These are phyloP conservation scores for Lytechinus variegatus DNA, from an alignment of 35 echinoderm and acorn worm genomes.

Conservation along the genomic window DNA sequence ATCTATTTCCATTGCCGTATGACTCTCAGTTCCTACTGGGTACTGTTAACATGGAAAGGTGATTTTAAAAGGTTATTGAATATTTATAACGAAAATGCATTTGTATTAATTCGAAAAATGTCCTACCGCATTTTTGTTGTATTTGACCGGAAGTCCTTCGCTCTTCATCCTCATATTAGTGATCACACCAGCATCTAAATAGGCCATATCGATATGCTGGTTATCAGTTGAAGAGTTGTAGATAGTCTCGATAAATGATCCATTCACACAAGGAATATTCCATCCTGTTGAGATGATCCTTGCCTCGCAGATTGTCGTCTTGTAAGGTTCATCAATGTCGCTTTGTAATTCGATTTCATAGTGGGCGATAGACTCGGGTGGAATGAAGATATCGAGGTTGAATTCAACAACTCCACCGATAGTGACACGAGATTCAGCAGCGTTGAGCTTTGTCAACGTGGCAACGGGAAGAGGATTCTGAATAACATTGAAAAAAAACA, in stretches of 20 bases:
- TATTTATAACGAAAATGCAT: too few species aligned
- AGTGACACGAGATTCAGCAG: slow-evolving; percentile 51
- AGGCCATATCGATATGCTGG: slow-evolving; percentile 68
- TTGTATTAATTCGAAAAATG: too few species aligned
- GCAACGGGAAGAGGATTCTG: slow-evolving; percentile 62
- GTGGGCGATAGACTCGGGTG: slow-evolving; percentile 66
- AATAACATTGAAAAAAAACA: not conserved
- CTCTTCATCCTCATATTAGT: slow-evolving; percentile 75
- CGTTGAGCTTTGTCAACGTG: slow-evolving; percentile 62
- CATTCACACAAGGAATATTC: slow-evolving; percentile 93
- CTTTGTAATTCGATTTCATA: slow-evolving; percentile 67
- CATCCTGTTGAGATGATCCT: slow-evolving; percentile 70
- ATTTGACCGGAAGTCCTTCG: slow-evolving; percentile 26
- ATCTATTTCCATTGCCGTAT: too few species aligned
- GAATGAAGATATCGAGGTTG: slow-evolving; percentile 81
- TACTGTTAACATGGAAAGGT: too few species aligned
- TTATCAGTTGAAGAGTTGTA: slow-evolving; percentile 68
- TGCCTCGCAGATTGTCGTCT: slow-evolving; percentile 78
- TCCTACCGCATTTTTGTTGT: slow-evolving; percentile 11
- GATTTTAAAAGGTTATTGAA: too few species aligned
- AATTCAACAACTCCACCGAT: slow-evolving; percentile 82
- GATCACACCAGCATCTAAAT: slow-evolving; percentile 66
- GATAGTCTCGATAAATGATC: slow-evolving; percentile 64
- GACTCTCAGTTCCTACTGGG: too few species aligned
- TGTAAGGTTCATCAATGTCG: slow-evolving; percentile 39